Base-by-base conservation (phyloP, 2,113 vertebrate genomes). In the Bombycilla garrulus region DNA sequence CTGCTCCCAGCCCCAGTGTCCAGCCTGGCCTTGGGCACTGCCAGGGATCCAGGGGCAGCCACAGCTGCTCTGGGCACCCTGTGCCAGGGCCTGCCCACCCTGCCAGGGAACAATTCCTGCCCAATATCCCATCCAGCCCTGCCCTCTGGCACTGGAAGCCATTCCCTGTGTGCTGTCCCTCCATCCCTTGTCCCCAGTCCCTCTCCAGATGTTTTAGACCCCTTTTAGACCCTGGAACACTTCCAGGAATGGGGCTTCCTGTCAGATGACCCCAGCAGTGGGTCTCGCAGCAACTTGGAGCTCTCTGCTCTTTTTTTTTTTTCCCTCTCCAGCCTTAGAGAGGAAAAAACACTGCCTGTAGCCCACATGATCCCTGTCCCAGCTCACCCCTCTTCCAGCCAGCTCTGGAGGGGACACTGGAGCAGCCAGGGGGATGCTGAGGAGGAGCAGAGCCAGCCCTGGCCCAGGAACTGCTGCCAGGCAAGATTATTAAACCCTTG, bases 281-380 rank as follows among this genome's bases (percentile, higher is more conserved):
- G 24, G 28, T 62, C 54, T 87, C 57, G 26, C 40, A 47, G 47
- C 86, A 61, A 28, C 16, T 44, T 56, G 54, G 33, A 9, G 9
- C 58, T 69, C 29, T 81, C 48, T 15, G 3, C 23, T 47, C 33
- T 1, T 9, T 18, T 44, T 47, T n/a, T n/a, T 29, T 57, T 42
- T 44, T 1, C 2, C 5, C 1, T 57, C 35, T 78, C 24, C 50
- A 51, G 48, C 64, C 54, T 65, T 33, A 25, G 50, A 38, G 48
- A 25, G 44, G 33, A 23, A 38, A 4, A 4, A 81, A 20, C 1
- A 1, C 58, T 33, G 11, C 57, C 35, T 2, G 0, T 7, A 29
- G 85, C 51, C 12, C 28, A 4, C 3, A 3, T 31, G 67, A 42
- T 54, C 45, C 35, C 45, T 38, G 42, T 61, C 51, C 82, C 24